A percentile compares a stretch with the other conserved stretches of the same genome.
Conservation (phyloP, 2,888 invertebrate genomes). For the Chrysodeixis includens region DNA sequence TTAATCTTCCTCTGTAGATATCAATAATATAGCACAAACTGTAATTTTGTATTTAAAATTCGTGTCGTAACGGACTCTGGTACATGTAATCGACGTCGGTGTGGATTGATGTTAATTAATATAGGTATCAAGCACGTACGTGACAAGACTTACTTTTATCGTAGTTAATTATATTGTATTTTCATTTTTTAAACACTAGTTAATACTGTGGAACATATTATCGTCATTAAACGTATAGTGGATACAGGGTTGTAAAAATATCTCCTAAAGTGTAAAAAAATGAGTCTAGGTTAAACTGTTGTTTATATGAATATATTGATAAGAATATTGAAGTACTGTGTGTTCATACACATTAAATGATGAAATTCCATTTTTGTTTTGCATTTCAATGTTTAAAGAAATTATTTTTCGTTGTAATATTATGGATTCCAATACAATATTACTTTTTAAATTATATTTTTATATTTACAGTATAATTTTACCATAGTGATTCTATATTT, state of each 20-base stretch:
- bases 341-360: conserved; percentile 80
- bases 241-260: conserved; percentile 89
- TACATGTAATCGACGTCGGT: conserved; percentile 45
- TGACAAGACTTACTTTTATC: conserved; percentile 60
- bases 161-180: conserved; percentile 53
- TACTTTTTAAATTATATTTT: conserved; percentile 68
- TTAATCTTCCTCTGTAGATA: conserved; percentile 53
- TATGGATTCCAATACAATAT: conserved; percentile 73
- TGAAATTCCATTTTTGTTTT: conserved; percentile 82
- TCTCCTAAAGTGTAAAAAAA: conserved; percentile 86
- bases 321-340: conserved; percentile 81
- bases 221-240: conserved; percentile 87
- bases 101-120: conserved; percentile 49
- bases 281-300: conserved; percentile 82
- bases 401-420: conserved; percentile 64
- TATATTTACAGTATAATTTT: conserved; percentile 77
- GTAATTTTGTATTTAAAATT: conserved; percentile 55
- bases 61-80: conserved; percentile 26
- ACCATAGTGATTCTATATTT: conserved; percentile 58
- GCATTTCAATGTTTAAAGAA: conserved; percentile 75
- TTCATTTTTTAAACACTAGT: conserved; percentile 66
- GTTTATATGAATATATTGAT: conserved; percentile 87
- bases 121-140: conserved; percentile 58
- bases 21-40: conserved; percentile 63
- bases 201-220: conserved; percentile 75